Conservation (phyloP, 2,113 vertebrate species). For the Toxotes chatareus region DNA sequence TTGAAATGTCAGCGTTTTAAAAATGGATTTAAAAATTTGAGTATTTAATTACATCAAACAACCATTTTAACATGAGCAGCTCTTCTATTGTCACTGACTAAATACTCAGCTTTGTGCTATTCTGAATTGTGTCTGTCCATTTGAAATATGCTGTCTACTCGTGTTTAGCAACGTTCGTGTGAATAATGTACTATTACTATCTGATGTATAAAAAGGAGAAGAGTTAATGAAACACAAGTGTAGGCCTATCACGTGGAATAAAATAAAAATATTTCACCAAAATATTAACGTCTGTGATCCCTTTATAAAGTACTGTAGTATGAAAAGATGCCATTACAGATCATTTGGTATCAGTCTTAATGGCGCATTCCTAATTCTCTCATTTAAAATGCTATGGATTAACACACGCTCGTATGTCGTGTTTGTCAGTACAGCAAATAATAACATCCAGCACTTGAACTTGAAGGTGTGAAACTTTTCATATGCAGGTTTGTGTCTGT, state of each 20-base stretch:
- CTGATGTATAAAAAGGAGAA: constrained; percentile 89
- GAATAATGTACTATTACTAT: constrained; percentile 90
- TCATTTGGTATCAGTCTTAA: neutral
- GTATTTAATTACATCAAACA: constrained; percentile 72
- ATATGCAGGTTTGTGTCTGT: neutral
- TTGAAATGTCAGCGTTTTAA: constrained; percentile 68
- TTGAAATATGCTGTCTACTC: constrained; percentile 90
- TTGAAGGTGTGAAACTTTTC: neutral
- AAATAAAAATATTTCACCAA: constrained; percentile 91
- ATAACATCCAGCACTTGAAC: neutral
- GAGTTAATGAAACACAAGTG: constrained; percentile 86
- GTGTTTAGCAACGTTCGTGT: constrained; percentile 93
- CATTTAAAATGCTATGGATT: neutral
- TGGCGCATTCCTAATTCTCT: neutral
- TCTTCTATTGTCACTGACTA: constrained; percentile 86
- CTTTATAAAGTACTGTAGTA: neutral
- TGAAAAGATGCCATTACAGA: neutral
- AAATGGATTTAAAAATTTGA: constrained; percentile 62
- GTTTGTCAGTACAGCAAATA: neutral
- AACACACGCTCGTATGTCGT: neutral
- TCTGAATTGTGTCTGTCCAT: constrained; percentile 88
- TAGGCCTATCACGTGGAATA: constrained; percentile 87
- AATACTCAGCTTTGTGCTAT: constrained; percentile 89
- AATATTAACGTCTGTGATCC: neutral
- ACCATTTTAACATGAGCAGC: constrained; percentile 81